Evolutionary conservation across 2,113 vertebrate genomes (phyloP).

Genomic region (Gopherus evgoodei): DNA sequence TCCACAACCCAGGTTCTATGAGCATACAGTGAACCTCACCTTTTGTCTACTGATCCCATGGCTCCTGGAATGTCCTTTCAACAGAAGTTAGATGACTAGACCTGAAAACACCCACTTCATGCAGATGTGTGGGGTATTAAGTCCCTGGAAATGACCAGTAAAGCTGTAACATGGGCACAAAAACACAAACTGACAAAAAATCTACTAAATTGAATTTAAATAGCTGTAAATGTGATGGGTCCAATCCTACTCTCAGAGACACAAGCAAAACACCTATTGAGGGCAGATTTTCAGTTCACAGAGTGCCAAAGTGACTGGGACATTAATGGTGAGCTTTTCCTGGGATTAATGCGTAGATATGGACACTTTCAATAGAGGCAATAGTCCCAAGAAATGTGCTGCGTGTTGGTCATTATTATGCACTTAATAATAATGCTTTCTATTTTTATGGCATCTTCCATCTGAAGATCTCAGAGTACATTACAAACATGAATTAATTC

Average conservation of each 20-base stretch:
- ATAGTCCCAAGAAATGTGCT: slow-evolving; percentile 7
- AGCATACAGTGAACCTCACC: not conserved
- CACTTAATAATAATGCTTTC: not conserved
- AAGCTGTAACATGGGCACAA: not conserved
- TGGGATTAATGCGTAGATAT: slow-evolving; percentile 21
- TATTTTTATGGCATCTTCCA: not conserved
- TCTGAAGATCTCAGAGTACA: not conserved
- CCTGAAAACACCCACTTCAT: not conserved
- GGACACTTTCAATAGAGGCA: not conserved
- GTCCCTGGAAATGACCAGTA: not conserved
- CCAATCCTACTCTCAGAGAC: not conserved
- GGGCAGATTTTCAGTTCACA: not conserved
- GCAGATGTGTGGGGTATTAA: not conserved
- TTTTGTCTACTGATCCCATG: not conserved
- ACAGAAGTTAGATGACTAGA: not conserved
- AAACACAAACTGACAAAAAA: not conserved
- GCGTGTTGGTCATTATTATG: not conserved
- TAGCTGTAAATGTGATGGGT: not conserved
- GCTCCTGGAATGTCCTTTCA: not conserved
- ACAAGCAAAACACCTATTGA: not conserved
- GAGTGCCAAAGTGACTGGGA: not conserved
- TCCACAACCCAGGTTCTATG: not conserved
- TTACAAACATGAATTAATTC: not conserved
- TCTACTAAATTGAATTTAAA: not conserved
- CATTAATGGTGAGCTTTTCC: not conserved